phyloP scores from a whole-genome alignment of 2,888 invertebrate genomes.

The Diabrotica balteata region DNA sequence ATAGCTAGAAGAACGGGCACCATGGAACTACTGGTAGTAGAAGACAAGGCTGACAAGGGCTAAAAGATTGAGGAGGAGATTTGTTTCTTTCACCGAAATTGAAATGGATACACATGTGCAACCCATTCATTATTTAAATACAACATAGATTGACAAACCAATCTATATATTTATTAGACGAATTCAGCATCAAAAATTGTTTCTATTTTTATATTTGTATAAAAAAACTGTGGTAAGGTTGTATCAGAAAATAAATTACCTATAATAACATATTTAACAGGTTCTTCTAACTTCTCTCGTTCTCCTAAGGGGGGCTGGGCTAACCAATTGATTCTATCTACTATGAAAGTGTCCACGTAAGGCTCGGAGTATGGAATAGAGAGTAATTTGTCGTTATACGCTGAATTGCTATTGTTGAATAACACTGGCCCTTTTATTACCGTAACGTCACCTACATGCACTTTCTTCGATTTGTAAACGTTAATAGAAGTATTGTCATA shows the following conservation, averaged over 20 bases:
- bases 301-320: slow-evolving; percentile 61
- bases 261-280: slow-evolving; percentile 62
- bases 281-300: slow-evolving; percentile 50
- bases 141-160: background rate
- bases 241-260: slow-evolving; percentile 52
- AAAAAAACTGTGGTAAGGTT: background rate
- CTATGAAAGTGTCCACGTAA: slow-evolving; percentile 12
- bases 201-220: background rate
- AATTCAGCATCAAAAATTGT: too few relatives aligned
- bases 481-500: slow-evolving; percentile 35
- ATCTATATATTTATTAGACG: too few relatives aligned
- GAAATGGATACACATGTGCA: too few relatives aligned
- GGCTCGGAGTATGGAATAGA: slow-evolving; percentile 13
- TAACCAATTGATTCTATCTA: slow-evolving; percentile 60
- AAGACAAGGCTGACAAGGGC: too few relatives aligned
- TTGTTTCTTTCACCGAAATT: too few relatives aligned
- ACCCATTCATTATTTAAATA: too few relatives aligned
- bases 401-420: slow-evolving; percentile 20
- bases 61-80: too few relatives aligned
- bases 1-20: too few relatives aligned
- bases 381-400: slow-evolving; percentile 8
- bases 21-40: too few relatives aligned
- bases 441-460: slow-evolving; percentile 63
- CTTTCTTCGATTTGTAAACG: slow-evolving; percentile 60
- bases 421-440: slow-evolving; percentile 60